Evolutionary conservation across 2,888 invertebrate species (phyloP), one percentile per base, ranked within the genome.

Genomic region (Mythimna vitellina): DNA sequence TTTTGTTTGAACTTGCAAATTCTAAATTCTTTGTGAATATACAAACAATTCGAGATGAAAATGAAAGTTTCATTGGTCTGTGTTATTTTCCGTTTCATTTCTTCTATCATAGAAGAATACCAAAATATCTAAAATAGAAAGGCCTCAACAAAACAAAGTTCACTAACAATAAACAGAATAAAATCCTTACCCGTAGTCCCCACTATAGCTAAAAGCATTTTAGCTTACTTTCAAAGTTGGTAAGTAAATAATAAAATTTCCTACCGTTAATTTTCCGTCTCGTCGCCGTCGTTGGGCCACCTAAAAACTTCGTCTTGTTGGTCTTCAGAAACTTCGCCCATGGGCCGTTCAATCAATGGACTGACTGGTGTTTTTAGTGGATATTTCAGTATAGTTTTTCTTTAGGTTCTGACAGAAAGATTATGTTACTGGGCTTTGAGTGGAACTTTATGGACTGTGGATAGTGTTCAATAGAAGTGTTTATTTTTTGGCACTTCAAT

Each of bases 201-300:
- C 62, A 79, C 76, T 79, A 80, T 72, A 61, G 72, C 73, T 84
- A 74, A 84, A 84, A 82, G 82, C 82, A 82, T 86, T 80, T 78
- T 60, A 73, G 81, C 70, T 75, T 72, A 76, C 80, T 81, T 78
- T 65, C 68, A 12, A 82, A 86, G 63, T 84, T 69, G 46, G 66
- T 72, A 84, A 84, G 80, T 82, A 82, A 82, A 83, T 84, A 86
- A 80, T 86, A 78, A 84, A 86, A 85, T 85, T 82, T 69, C 70
- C 56, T 57, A 38, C 61, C 69, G 84, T 76, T 84, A 86, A 85
- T 85, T 84, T 86, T 83, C 84, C 80, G 80, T 74, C 67, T 76
- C 82, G 73, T 78, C 81, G 76, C 73, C 76, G 58, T 70, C 57
- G 71, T 71, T 68, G 71, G 66, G 60, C 58, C 56, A 68, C 57